phyloP scores from a whole-genome alignment of 2,797 vertebrate genomes.

The Chaenodraco wilsoni region DNA sequence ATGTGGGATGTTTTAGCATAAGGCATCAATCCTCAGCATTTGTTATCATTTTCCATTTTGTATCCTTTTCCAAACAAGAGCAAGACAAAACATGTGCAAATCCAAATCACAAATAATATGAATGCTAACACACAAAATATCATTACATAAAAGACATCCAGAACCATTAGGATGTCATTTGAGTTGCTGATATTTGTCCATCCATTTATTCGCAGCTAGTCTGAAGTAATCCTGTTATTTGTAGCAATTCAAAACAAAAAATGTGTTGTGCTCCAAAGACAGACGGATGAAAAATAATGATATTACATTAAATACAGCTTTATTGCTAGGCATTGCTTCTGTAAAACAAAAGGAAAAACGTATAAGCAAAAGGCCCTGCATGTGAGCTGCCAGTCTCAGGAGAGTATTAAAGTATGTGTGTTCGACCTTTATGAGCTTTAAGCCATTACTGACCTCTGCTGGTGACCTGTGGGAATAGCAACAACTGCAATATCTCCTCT shows the following conservation, averaged over 20 bases:
- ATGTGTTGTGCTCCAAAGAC: not conserved
- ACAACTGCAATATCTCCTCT: not conserved
- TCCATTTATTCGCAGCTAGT: not conserved
- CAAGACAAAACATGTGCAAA: not conserved
- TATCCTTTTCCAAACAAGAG: not conserved
- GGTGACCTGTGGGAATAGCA: conserved; percentile 24
- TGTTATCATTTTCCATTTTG: not conserved
- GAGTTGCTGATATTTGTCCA: not conserved
- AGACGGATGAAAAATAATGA: not conserved
- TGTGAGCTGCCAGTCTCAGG: not conserved
- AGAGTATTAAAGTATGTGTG: not conserved
- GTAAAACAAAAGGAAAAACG: too few relatives aligned
- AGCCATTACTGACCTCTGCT: conserved; percentile 34
- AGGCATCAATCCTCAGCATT: too few relatives aligned
- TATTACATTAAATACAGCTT: not conserved
- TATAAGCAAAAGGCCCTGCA: too few relatives aligned
- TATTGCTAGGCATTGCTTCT: not conserved
- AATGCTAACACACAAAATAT: not conserved
- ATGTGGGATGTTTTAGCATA: not conserved
- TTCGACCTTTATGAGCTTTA: not conserved
- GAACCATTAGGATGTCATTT: not conserved
- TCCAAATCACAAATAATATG: too few relatives aligned
- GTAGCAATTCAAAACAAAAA: not conserved
- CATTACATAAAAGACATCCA: not conserved
- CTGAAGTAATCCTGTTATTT: not conserved